Conservation (phyloP, 2,113 vertebrate species). For the Furnarius figulus region DNA sequence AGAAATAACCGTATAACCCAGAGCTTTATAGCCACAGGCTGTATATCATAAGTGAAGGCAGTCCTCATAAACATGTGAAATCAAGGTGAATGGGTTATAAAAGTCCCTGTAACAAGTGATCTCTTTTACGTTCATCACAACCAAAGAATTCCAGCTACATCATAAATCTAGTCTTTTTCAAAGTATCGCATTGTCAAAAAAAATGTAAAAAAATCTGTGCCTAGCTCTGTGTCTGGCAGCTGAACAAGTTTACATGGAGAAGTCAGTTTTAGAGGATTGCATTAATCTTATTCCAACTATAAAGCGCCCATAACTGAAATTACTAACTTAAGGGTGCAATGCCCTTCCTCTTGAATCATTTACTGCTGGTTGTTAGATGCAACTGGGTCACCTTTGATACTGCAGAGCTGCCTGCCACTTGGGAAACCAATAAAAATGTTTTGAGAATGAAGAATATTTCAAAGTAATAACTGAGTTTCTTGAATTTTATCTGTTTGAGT, state of each 20-base stretch:
- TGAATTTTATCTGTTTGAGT: background rate
- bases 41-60: conserved; percentile 77
- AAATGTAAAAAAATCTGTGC: conserved; percentile 14
- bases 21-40: conserved; percentile 75
- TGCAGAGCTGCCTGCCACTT: conserved; percentile 50
- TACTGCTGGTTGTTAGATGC: conserved; percentile 55
- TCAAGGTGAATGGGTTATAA: conserved; percentile 80
- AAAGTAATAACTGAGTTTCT: background rate
- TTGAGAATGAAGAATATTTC: conserved; percentile 34
- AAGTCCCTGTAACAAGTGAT: conserved; percentile 75
- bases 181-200: conserved; percentile 63
- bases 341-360: conserved; percentile 72
- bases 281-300: conserved; percentile 62
- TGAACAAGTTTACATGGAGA: conserved; percentile 62
- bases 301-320: conserved; percentile 58
- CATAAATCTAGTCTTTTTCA: conserved; percentile 79
- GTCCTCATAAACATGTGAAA: conserved; percentile 79
- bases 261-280: conserved; percentile 64
- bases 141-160: conserved; percentile 76
- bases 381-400: conserved; percentile 69
- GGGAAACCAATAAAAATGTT: background rate
- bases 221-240: conserved; percentile 62
- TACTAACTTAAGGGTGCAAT: conserved; percentile 60
- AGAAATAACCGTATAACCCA: conserved; percentile 74
- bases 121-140: conserved; percentile 74